Percentiles rank a stretch among this genome's conserved stretches.
Conservation (phyloP, 1,140 invertebrate species). For the Brachystomella parvula region DNA sequence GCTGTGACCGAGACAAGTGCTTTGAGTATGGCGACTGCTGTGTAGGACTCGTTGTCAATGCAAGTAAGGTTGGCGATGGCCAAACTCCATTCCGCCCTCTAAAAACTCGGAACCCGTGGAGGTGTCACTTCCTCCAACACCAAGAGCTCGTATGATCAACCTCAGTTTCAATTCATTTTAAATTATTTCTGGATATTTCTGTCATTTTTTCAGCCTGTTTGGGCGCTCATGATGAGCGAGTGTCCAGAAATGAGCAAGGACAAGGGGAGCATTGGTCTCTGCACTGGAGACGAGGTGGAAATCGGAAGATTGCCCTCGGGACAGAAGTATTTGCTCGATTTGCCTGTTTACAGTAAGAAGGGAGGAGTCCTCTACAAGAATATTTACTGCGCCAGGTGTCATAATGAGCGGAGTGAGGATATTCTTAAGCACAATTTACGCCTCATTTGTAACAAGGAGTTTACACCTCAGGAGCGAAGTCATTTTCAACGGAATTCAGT, state of each 20-base stretch:
- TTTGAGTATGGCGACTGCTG: conserved; percentile 29
- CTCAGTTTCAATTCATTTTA: not conserved
- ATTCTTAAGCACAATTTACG: conserved; percentile 8
- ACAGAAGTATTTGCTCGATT: conserved; percentile 23
- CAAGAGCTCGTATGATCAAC: conserved; percentile 15
- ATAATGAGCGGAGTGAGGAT: conserved; percentile 24
- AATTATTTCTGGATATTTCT: not conserved
- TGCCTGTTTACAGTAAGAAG: conserved; percentile 25
- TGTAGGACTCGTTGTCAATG: not conserved
- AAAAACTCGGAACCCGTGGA: conserved; percentile 16
- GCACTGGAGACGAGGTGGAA: conserved; percentile 10
- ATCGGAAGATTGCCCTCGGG: not conserved
- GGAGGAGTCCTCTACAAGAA: conserved; percentile 38
- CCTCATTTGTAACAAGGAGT: conserved; percentile 18
- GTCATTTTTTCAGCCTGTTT: conserved; percentile 14
- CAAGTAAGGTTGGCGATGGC: not conserved
- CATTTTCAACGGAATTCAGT: conserved; percentile 10
- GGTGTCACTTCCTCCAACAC: conserved; percentile 17
- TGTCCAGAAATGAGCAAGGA: conserved; percentile 2
- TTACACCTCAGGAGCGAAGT: conserved; percentile 4
- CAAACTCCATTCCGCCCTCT: not conserved
- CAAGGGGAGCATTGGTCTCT: conserved; percentile 6
- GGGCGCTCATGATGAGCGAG: conserved; percentile 27
- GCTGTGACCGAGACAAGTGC: conserved; percentile 24
- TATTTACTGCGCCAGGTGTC: conserved; percentile 41